Evolutionary conservation across 1,140 invertebrate genomes (phyloP), one percentile per base, ranked within the genome.

Genomic region (Drosophila teissieri): DNA sequence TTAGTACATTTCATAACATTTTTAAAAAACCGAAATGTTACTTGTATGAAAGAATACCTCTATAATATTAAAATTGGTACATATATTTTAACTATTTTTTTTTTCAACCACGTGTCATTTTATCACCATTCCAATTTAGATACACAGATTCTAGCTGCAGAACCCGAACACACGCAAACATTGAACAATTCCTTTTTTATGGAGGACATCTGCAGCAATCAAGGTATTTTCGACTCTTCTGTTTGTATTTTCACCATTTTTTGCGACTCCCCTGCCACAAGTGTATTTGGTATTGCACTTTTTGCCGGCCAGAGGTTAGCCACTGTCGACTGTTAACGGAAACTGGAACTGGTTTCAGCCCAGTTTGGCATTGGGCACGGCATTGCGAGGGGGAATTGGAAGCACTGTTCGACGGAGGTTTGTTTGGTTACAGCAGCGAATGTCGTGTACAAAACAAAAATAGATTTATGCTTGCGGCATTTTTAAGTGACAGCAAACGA

Each of bases 381-480:
- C 36, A 31, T 5, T 60, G 73, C 42, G 22, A 31, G 39, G 19
- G 24, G 49, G 52, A 60, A 63, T 39, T 36, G 58, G 22, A 46
- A 24, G 54, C 15, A 46, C 19, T 54, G 48, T 46, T 31, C 62
- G 39, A 22, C 40, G 46, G 57, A 58, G 68, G 27, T 76, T 79
- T 64, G 69, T 72, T 69, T 80, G 80, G 40, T 57, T 62, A 65
- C 58, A 63, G 31, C 39, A 61, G 49, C 57, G 58, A 74, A 67
- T 75, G 61, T 78, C 64, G 82, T 61, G 54, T 48, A 74, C 67
- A 63, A 86, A 82, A 80, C 76, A 83, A 89, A 89, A 89, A 88
- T 80, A 88, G 80, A 88, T 88, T 89, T 88, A 89, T 89, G 80
- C 84, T 88, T 88, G 84, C 84, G 80, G 76, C 80, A 89, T 89